Evolutionary conservation across 1,140 invertebrate genomes (phyloP).

Genomic region (Achatina immaculata): DNA sequence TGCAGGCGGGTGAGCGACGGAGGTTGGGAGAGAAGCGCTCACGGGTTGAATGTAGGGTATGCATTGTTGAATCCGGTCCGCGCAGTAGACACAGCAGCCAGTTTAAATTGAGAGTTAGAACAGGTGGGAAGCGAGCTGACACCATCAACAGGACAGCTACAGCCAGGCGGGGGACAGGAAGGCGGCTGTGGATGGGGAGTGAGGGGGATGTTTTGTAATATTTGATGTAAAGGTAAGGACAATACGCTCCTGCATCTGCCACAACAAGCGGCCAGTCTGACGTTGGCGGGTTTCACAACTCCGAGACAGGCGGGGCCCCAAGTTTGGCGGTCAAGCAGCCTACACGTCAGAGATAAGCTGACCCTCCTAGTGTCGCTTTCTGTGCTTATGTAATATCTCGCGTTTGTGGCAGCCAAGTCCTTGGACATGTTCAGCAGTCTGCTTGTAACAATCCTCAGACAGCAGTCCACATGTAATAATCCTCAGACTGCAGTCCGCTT

Average conservation of each 20-base stretch:
- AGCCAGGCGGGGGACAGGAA: not conserved
- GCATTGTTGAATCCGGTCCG: not conserved
- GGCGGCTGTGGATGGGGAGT: too few relatives aligned
- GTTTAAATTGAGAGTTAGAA: not conserved
- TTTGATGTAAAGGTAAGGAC: not conserved
- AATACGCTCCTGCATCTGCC: not conserved
- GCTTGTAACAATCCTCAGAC: too few relatives aligned
- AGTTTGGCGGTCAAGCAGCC: too few relatives aligned
- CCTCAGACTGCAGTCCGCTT: too few relatives aligned
- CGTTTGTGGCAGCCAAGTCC: too few relatives aligned
- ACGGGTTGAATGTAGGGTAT: not conserved
- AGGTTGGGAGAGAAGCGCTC: not conserved
- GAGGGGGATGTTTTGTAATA: not conserved
- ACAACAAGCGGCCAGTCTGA: not conserved
- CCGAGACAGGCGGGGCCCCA: too few relatives aligned
- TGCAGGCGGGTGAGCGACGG: not conserved
- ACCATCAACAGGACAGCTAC: not conserved
- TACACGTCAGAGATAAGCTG: too few relatives aligned
- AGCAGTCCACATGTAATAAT: too few relatives aligned
- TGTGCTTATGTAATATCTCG: too few relatives aligned
- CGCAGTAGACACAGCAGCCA: not conserved
- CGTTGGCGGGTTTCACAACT: not conserved
- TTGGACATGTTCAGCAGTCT: too few relatives aligned
- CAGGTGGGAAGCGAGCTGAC: not conserved
- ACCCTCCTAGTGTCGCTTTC: too few relatives aligned